A percentile compares a stretch with the other conserved stretches of the same genome.
Evolutionary conservation across 1,140 invertebrate species (phyloP).

Genomic region (Chironomus tepperi): DNA sequence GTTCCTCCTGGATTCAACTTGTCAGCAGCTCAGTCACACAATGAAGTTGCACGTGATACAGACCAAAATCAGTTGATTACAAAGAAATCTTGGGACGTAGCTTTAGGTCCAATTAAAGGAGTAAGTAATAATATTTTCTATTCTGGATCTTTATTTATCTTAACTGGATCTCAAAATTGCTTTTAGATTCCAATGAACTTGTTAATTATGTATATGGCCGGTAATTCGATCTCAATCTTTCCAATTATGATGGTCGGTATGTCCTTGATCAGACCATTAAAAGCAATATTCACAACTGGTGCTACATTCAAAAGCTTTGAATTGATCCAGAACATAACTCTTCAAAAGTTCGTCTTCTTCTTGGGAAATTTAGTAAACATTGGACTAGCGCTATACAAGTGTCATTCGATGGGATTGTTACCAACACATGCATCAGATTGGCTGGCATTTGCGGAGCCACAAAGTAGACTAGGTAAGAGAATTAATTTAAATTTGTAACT

Average conservation of each 20-base stretch:
- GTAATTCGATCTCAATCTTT: conserved; percentile 98
- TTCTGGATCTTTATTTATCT: background rate
- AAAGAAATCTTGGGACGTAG: conserved; percentile 97
- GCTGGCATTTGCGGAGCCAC: conserved; percentile 94
- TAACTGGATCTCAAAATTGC: background rate
- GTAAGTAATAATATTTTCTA: conserved; percentile 33
- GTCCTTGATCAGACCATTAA: conserved; percentile 91
- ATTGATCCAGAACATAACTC: conserved; percentile 70
- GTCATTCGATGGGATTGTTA: conserved; percentile 95
- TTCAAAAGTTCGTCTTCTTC: conserved; percentile 91
- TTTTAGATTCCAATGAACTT: conserved; percentile 88
- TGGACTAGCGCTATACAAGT: conserved; percentile 92
- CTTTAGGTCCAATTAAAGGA: conserved; percentile 87
- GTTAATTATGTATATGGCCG: conserved; percentile 99
- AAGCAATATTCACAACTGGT: conserved; percentile 85
- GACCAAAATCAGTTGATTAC: conserved; percentile 78
- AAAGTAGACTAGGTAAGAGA: conserved; percentile 51
- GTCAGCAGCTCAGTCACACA: conserved; percentile 56
- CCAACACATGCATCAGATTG: conserved; percentile 98
- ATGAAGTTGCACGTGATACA: conserved; percentile 65
- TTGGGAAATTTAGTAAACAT: conserved; percentile 92
- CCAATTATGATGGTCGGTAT: conserved; percentile 99
- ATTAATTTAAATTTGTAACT: background rate
- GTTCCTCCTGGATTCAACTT: conserved; percentile 78
- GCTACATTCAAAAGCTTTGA: conserved; percentile 93